phyloP scores from a whole-genome alignment of 1,140 invertebrate species.

The Pomacea maculata region DNA sequence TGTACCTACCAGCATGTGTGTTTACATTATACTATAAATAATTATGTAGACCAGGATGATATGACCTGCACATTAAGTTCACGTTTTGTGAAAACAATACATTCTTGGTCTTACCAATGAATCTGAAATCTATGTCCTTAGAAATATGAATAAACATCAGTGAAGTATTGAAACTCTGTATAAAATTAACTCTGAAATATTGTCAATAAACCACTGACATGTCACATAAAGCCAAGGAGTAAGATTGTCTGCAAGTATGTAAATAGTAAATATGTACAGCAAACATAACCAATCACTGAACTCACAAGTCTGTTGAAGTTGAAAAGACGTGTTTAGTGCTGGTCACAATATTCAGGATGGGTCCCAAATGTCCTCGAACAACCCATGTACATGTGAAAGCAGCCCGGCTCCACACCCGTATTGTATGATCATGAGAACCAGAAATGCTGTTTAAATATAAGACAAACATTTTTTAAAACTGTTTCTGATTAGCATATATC shows the following conservation, averaged over 20 bases:
- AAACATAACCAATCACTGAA: slow-evolving; percentile 2
- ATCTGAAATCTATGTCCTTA: too few species aligned
- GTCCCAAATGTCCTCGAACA: slow-evolving; percentile 43
- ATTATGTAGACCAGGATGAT: too few species aligned
- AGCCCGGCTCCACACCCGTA: slow-evolving; percentile 49
- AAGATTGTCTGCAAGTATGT: too few species aligned
- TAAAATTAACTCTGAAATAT: too few species aligned
- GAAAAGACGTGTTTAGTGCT: slow-evolving; percentile 45
- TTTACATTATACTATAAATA: too few species aligned
- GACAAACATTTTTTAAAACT: slow-evolving; percentile 13
- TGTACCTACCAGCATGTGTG: too few species aligned
- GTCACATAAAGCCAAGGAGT: background rate
- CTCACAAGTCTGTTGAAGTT: slow-evolving; percentile 48
- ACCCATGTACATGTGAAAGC: slow-evolving; percentile 42
- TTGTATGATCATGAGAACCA: slow-evolving; percentile 34
- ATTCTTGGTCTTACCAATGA: too few species aligned
- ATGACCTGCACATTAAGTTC: too few species aligned
- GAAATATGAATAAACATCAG: too few species aligned
- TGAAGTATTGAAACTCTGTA: too few species aligned
- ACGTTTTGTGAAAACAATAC: too few species aligned
- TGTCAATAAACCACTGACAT: background rate
- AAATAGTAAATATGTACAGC: background rate
- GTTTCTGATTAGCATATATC: background rate
- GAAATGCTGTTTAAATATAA: slow-evolving; percentile 25
- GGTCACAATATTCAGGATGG: slow-evolving; percentile 43